Conservation (phyloP, 2,888 invertebrate genomes). For the Calameuta filiformis region DNA sequence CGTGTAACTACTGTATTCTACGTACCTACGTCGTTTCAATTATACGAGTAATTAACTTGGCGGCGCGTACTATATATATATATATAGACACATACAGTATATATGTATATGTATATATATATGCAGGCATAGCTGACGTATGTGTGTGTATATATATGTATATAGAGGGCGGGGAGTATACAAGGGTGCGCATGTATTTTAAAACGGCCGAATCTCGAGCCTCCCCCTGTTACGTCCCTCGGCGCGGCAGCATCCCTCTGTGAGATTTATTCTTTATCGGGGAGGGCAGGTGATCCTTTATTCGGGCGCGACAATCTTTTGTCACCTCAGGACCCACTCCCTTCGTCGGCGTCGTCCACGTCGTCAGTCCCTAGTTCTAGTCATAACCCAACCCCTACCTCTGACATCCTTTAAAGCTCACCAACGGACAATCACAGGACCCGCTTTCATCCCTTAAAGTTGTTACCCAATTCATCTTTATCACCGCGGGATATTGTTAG, state of each 20-base stretch:
- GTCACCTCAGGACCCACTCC: neutral
- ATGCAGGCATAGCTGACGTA: neutral
- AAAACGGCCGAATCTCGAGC: neutral
- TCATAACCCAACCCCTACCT: neutral
- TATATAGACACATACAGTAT: neutral
- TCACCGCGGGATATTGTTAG: neutral
- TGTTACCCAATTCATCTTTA: neutral
- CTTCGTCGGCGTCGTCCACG: neutral
- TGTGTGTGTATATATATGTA: neutral
- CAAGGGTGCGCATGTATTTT: neutral
- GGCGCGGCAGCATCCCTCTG: neutral
- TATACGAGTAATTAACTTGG: conserved; percentile 32
- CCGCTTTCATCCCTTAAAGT: neutral
- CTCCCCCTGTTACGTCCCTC: neutral
- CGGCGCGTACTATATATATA: conserved; percentile 3
- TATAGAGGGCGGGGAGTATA: neutral
- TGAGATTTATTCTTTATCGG: neutral
- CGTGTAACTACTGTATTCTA: conserved; percentile 19
- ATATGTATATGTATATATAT: neutral
- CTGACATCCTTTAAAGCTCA: neutral
- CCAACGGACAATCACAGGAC: neutral
- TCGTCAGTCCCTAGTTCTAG: neutral
- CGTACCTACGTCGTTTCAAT: conserved; percentile 62
- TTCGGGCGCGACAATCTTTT: neutral
- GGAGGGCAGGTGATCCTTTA: neutral